A percentile compares a stretch with the other conserved stretches of the same genome.
phyloP scores from a whole-genome alignment of 2,888 invertebrate genomes.

The Cepaea hortensis region DNA sequence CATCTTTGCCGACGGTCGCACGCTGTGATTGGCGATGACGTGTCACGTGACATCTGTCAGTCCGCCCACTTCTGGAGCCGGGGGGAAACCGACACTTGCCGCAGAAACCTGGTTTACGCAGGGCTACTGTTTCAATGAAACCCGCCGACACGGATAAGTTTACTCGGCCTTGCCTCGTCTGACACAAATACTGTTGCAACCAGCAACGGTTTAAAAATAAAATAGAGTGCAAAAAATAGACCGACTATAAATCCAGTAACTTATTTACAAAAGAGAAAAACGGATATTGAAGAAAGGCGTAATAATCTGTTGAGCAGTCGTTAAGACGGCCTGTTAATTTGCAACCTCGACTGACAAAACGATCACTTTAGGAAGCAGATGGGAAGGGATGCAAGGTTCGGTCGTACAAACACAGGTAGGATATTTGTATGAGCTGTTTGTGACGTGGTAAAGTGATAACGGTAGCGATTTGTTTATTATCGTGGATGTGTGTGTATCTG shows the following conservation, averaged over 20 bases:
- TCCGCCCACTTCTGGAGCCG: slow-evolving; percentile 24
- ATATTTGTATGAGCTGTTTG: not conserved
- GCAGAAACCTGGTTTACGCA: not conserved
- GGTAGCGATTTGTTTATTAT: not conserved
- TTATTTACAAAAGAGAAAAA: not conserved
- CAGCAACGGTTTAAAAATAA: not conserved
- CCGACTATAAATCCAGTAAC: no score
- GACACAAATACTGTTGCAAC: not conserved
- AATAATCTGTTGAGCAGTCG: not conserved
- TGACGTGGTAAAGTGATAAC: not conserved
- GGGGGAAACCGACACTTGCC: not conserved
- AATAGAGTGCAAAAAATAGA: not conserved
- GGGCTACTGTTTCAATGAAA: slow-evolving; percentile 4
- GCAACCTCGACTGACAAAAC: not conserved
- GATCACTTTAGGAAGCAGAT: not conserved
- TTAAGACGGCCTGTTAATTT: not conserved
- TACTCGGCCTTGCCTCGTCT: not conserved
- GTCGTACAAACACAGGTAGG: slow-evolving; percentile 7
- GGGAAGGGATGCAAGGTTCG: not conserved
- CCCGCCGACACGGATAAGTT: not conserved
- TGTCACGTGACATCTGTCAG: slow-evolving; percentile 40
- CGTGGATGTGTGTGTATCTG: not conserved
- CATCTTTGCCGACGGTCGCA: not conserved
- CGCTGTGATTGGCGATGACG: slow-evolving; percentile 38
- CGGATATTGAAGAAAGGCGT: not conserved